Evolutionary conservation across 2,888 invertebrate species (phyloP), one percentile per base, ranked within the genome.

Genomic region (Acleris emargana): DNA sequence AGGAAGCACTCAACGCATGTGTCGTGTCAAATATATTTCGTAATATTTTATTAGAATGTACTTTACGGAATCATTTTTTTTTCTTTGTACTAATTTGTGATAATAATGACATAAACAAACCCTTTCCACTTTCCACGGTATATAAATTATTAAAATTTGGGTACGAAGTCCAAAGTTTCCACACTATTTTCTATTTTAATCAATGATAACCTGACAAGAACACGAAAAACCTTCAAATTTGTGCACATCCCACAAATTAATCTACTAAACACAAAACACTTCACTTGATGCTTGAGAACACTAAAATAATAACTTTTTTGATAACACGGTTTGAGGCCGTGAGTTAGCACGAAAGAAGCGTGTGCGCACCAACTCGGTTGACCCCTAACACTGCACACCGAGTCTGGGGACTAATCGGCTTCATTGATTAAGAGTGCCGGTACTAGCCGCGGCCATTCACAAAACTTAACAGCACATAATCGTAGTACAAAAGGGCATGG

Each of bases 371-470:
- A 45, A 45, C 72, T 74, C 69, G 50, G 60, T 70, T 76, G 82
- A 77, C 81, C 82, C 79, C 77, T 73, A 73, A 71, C 71, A 72
- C 71, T 71, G 72, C 74, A 71, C 74, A 49, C 43, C 25, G 25
- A 52, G 55, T 53, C 47, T 73, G 69, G 67, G 68, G 69, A 69
- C 69, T 76, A 77, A 78, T 76, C 73, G 71, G 71, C 68, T 68
- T 73, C 71, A 77, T 79, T 80, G 78, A 71, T 71, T 74, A 76
- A 76, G 73, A 71, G 71, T 68, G 64, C 49, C 71, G 68, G 64
- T 64, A 63, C 62, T 57, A 58, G 53, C 57, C n/a, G 38, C 58
- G 17, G 22, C 53, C 54, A 59, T 28, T 54, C 58, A 59, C 42
- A 17, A 55, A 25, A 62, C 32, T 49, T 42, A 53, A 54, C 45